These are phyloP conservation scores for Rotaria macrura DNA, from an alignment of 2,888 invertebrate species.

Conservation along the genomic window DNA sequence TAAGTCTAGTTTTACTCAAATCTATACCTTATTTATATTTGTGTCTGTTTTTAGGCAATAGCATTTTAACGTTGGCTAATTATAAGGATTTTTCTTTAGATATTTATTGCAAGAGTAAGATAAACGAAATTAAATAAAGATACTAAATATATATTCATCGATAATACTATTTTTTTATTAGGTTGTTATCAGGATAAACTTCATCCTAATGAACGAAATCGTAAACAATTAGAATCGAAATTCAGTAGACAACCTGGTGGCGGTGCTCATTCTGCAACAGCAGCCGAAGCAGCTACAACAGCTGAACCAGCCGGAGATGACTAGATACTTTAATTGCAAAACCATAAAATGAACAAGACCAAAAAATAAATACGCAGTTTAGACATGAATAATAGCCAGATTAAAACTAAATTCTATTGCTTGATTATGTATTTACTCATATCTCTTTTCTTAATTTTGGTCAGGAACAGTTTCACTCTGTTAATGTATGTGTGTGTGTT, in stretches of 20 bases:
- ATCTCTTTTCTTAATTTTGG: neutral
- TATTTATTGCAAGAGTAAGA: constrained; percentile 27
- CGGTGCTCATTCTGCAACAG: neutral
- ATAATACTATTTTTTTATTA: neutral
- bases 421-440: neutral
- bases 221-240: constrained; percentile 28
- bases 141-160: too few relatives aligned
- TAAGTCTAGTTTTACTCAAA: neutral
- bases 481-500: neutral
- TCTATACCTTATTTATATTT: neutral
- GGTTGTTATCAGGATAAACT: constrained; percentile 32
- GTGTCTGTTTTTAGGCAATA: neutral
- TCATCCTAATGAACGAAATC: constrained; percentile 33
- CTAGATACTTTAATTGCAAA: neutral
- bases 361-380: neutral
- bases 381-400: neutral
- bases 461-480: neutral
- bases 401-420: neutral
- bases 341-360: too few relatives aligned
- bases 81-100: constrained; percentile 32
- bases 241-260: constrained; percentile 10
- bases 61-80: neutral
- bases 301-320: neutral
- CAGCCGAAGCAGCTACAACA: neutral
- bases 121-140: too few relatives aligned